Conservation (phyloP, 2,888 invertebrate genomes). For the Dasysyrphus tricinctus region DNA sequence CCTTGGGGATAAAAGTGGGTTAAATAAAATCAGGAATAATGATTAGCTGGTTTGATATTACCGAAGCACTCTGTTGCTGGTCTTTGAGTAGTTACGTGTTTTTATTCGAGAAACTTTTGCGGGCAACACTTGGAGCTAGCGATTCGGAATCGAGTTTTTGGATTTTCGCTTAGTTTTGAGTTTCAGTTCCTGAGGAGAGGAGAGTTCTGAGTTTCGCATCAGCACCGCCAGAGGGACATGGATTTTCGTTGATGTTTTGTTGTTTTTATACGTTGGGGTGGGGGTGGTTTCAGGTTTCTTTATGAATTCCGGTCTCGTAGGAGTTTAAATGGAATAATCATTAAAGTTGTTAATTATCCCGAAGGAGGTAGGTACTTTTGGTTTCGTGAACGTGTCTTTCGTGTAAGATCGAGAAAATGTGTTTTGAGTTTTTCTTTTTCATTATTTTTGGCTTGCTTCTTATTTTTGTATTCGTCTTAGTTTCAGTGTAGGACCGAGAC, state of each 20-base stretch:
- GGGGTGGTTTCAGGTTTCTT: conserved; percentile 27
- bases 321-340: conserved; percentile 74
- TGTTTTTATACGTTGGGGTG: not conserved
- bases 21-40: conserved; percentile 74
- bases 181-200: not conserved
- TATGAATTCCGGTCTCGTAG: conserved; percentile 71
- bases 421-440: conserved; percentile 36
- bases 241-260: conserved; percentile 39
- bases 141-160: conserved; percentile 61
- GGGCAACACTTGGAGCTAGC: conserved; percentile 59
- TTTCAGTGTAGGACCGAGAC: not conserved
- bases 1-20: conserved; percentile 51
- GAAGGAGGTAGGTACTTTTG: conserved; percentile 65
- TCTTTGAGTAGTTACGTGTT: conserved; percentile 24
- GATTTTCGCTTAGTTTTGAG: conserved; percentile 45
- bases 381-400: conserved; percentile 60
- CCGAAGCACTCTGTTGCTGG: conserved; percentile 37
- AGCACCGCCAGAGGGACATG: conserved; percentile 38
- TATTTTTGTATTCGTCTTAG: not conserved
- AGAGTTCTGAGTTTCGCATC: conserved; percentile 13
- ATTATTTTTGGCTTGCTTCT: conserved; percentile 16
- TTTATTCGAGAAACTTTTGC: conserved; percentile 55
- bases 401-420: conserved; percentile 45
- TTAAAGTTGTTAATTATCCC: conserved; percentile 75
- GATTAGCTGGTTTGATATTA: conserved; percentile 63